These are phyloP conservation scores for Xyrauchen texanus DNA, from an alignment of 2,113 vertebrate genomes.

Conservation along the genomic window DNA sequence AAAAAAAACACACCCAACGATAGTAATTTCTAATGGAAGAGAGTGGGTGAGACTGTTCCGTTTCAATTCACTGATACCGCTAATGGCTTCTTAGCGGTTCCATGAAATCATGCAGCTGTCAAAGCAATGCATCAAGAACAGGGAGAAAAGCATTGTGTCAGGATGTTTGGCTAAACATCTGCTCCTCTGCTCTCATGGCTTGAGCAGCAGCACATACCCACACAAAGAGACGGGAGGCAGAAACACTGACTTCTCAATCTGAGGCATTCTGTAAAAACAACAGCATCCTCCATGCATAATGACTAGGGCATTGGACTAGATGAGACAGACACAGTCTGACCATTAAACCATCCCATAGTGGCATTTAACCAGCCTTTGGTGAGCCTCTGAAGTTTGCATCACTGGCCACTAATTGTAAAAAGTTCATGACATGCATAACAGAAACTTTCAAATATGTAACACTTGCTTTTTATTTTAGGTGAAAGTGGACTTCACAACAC, in stretches of 20 bases:
- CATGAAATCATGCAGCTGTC: conserved; percentile 99
- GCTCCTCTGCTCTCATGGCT: conserved; percentile 86
- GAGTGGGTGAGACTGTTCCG: conserved; percentile 87
- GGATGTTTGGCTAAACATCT: conserved; percentile 98
- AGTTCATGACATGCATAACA: conserved; percentile 6
- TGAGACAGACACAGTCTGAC: conserved; percentile 17
- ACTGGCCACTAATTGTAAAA: conserved; percentile 16
- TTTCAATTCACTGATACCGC: conserved; percentile 95
- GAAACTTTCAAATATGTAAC: conserved; percentile 8
- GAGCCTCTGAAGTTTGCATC: neutral
- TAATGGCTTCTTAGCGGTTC: conserved; percentile 99
- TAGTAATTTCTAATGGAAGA: conserved; percentile 81
- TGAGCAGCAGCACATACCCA: conserved; percentile 86
- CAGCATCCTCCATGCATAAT: conserved; percentile 20
- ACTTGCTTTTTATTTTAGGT: neutral
- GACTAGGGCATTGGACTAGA: conserved; percentile 5
- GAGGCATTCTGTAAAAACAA: conserved; percentile 66
- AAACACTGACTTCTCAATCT: conserved; percentile 77
- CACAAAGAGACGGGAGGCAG: conserved; percentile 88
- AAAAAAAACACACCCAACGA: conserved; percentile 79
- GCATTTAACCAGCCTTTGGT: neutral
- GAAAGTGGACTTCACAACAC: neutral
- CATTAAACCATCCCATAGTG: neutral
- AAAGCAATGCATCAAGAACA: conserved; percentile 91
- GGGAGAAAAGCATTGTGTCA: conserved; percentile 85